These are phyloP conservation scores for Melanaphis sacchari DNA, from an alignment of 1,140 invertebrate genomes.

Conservation along the genomic window DNA sequence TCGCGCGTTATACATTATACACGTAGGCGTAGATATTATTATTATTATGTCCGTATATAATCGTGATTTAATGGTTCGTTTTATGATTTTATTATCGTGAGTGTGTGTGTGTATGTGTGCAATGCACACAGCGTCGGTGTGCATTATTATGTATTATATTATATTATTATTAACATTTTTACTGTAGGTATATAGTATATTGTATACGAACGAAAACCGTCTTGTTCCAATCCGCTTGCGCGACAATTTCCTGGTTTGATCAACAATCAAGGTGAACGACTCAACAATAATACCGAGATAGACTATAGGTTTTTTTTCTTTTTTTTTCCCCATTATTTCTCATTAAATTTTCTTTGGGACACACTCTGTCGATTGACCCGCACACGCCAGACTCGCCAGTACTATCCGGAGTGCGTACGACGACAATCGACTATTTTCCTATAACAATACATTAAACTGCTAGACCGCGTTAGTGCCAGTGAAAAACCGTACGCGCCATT, in stretches of 20 bases:
- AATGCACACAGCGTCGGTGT: background rate
- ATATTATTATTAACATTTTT: too few species aligned
- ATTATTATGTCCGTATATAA: too few species aligned
- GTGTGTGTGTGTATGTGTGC: too few species aligned
- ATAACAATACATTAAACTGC: background rate
- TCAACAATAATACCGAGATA: constrained; percentile 30
- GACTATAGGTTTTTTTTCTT: background rate
- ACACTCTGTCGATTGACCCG: background rate
- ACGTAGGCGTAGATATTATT: too few species aligned
- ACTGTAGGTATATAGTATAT: background rate
- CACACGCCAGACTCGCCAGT: background rate
- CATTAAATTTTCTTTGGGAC: constrained; percentile 27
- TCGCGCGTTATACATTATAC: too few species aligned
- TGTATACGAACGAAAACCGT: background rate
- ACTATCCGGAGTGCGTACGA: background rate
- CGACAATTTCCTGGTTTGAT: constrained; percentile 51
- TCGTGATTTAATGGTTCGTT: background rate
- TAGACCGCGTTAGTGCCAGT: background rate
- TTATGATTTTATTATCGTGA: background rate
- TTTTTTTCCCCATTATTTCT: constrained; percentile 8
- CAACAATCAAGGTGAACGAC: constrained; percentile 54
- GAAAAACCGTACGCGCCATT: background rate
- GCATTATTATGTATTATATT: background rate
- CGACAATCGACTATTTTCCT: background rate
- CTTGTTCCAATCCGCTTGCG: constrained; percentile 30